A percentile compares a stretch with the other conserved stretches of the same genome.
These are phyloP conservation scores for Asobara japonica DNA, from an alignment of 1,140 invertebrate genomes.

Conservation along the genomic window DNA sequence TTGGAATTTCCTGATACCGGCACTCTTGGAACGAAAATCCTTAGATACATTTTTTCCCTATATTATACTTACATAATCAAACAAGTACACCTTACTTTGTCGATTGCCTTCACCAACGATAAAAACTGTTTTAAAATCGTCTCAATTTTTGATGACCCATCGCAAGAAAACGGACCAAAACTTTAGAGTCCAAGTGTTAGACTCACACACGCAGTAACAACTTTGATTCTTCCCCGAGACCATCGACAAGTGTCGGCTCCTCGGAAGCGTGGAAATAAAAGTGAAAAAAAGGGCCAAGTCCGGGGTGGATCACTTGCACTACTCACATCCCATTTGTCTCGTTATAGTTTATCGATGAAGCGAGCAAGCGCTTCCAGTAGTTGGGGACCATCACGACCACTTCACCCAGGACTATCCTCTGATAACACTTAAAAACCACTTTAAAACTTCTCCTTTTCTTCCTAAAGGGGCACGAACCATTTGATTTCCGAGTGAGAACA, in stretches of 20 bases:
- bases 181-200: background rate
- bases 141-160: background rate
- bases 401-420: slow-evolving; percentile 10
- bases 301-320: slow-evolving; percentile 11
- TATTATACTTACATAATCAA: too few species aligned
- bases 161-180: background rate
- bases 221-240: slow-evolving; percentile 42
- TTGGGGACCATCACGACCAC: background rate
- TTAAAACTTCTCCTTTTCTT: slow-evolving; percentile 41
- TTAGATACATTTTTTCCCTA: too few species aligned
- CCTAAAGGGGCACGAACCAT: background rate
- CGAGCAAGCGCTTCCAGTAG: slow-evolving; percentile 27
- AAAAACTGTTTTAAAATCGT: background rate
- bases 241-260: background rate
- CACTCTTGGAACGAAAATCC: too few species aligned
- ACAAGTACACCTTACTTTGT: too few species aligned
- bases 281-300: background rate
- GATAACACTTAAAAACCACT: slow-evolving; percentile 55
- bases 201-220: slow-evolving; percentile 45
- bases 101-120: background rate
- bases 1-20: too few species aligned
- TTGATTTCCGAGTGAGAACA: too few species aligned
- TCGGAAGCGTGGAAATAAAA: slow-evolving; percentile 8
- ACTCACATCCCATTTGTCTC: slow-evolving; percentile 55
- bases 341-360: slow-evolving; percentile 56